Evolutionary conservation across 1,140 invertebrate genomes (phyloP).

Genomic region (Drosophila eugracilis): DNA sequence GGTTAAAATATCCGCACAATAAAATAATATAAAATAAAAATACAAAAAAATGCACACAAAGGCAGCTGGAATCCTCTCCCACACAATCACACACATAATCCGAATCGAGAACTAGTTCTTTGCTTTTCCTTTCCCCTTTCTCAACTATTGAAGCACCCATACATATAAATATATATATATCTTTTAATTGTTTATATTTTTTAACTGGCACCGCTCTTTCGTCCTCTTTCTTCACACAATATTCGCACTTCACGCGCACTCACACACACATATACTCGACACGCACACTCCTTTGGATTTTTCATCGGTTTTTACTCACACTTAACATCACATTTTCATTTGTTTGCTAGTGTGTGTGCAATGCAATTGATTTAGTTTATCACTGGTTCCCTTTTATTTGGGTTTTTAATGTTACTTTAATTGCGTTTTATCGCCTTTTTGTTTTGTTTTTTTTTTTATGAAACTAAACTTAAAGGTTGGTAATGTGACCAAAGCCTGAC

Average conservation of each 20-base stretch:
- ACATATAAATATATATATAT: neutral
- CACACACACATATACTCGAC: constrained; percentile 16
- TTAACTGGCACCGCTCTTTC: constrained; percentile 35
- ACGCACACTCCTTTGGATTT: constrained; percentile 25
- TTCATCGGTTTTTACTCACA: constrained; percentile 55
- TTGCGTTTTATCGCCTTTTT: constrained; percentile 26
- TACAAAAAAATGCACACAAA: constrained; percentile 43
- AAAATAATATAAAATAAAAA: constrained; percentile 20
- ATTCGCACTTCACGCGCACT: constrained; percentile 42
- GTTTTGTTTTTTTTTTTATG: constrained; percentile 37
- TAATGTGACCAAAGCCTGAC: constrained; percentile 6
- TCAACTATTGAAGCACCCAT: neutral
- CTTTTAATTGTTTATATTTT: constrained; percentile 44
- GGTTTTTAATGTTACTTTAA: constrained; percentile 20
- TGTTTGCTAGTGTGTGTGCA: constrained; percentile 27
- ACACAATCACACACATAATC: constrained; percentile 10
- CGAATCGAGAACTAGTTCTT: constrained; percentile 11
- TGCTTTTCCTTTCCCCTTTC: neutral
- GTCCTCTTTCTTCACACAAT: constrained; percentile 38
- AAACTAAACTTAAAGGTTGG: constrained; percentile 7
- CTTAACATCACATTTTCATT: constrained; percentile 76
- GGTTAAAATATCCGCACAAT: constrained; percentile 37
- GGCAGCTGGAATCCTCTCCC: constrained; percentile 44
- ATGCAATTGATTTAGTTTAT: constrained; percentile 26
- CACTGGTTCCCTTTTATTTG: constrained; percentile 12